Base-by-base conservation (phyloP, 2,888 invertebrate genomes). In the Achlya flavicornis region DNA sequence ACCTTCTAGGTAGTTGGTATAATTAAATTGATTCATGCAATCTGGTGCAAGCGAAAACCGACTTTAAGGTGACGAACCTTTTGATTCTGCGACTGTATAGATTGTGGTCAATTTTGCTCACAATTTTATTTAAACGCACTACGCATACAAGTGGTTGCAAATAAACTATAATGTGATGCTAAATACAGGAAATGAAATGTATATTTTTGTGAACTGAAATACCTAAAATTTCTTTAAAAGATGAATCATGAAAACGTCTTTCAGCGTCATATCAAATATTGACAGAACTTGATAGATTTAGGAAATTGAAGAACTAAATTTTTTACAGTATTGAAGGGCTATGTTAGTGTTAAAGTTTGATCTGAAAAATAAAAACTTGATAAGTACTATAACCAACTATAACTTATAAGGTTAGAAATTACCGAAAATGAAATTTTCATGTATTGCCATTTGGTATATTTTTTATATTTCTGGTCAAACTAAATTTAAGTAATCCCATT, bases 241-340 rank as follows among this genome's bases (percentile, higher is more conserved):
- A 62, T 16, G 26, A 53, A 62, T 14, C 33, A 11, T 62, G 48
- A n/a, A 53, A 41, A 53, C 58, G 14, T 32, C 43, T 53, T 38
- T 62, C 41, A 41, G 19, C 57, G 41, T 63, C 43, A 32, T 58
- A 53, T 48, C 58, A 63, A 14, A 58, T 38, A n/a, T 61, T 61
- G 60, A 53, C 53, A 53, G 53, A 53, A 53, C 10, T 48, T 16
- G 11, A 53, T 53, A 53, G 53, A 19, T 53, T 8, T 53, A 53
- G 19, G 19, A 53, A 53, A 2, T n/a, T n/a, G n/a, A 10, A 6
- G 1, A 46, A 46, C 1, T 5, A n/a, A 12, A n/a, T 46, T 46
- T n/a, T n/a, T 7, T 46, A 46, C 4, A n/a, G 6, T n/a, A 12
- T 43, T 43, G 14, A 43, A 48, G 7, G 16, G 4, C 16, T 7